Evolutionary conservation across 2,888 invertebrate genomes (phyloP).

Genomic region (Cantharis rufa): DNA sequence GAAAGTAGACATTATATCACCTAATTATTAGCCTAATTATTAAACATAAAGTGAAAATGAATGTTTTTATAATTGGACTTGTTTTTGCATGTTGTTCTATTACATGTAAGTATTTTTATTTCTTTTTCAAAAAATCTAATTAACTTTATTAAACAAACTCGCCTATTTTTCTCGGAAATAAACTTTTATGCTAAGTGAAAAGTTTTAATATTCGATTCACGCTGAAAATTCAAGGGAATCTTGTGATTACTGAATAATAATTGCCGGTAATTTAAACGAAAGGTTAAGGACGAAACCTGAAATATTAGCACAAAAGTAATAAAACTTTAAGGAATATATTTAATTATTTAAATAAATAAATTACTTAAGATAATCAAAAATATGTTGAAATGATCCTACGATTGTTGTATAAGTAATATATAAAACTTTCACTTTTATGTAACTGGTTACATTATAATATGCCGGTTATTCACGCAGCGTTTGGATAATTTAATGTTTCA

Average conservation of each 20-base stretch:
- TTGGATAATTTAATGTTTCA: neutral
- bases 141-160: neutral
- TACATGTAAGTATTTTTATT: slow-evolving; percentile 22
- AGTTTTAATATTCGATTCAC: neutral
- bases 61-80: slow-evolving; percentile 17
- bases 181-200: neutral
- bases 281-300: slow-evolving; percentile 6
- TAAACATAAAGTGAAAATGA: slow-evolving; percentile 31
- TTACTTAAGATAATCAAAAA: slow-evolving; percentile 1
- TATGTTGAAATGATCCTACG: slow-evolving; percentile 13
- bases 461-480: slow-evolving; percentile 6
- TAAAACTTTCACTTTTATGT: slow-evolving; percentile 30
- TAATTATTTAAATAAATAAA: slow-evolving; percentile 11
- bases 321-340: neutral
- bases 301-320: neutral
- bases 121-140: neutral
- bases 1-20: slow-evolving; percentile 46
- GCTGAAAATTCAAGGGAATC: neutral
- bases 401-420: slow-evolving; percentile 5
- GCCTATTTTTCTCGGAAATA: neutral
- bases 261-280: slow-evolving; percentile 16
- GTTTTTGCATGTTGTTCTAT: slow-evolving; percentile 12
- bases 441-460: slow-evolving; percentile 14
- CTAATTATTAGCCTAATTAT: slow-evolving; percentile 32
- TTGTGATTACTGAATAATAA: neutral